Conservation (phyloP, 2,888 invertebrate species). For the Tiliacea citrago region DNA sequence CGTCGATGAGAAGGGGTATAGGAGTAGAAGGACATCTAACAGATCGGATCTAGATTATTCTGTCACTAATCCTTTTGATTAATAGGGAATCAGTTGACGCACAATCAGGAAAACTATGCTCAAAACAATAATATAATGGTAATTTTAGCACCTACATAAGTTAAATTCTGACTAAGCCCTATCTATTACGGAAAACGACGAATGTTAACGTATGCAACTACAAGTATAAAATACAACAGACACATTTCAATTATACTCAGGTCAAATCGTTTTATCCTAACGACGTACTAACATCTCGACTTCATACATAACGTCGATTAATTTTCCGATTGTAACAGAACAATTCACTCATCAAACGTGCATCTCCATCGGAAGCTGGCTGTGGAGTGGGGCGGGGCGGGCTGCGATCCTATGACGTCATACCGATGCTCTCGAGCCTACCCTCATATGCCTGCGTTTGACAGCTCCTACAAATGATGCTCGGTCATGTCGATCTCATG, state of each 20-base stretch:
- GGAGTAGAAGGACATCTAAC: constrained; percentile 51
- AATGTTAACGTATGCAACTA: constrained; percentile 11
- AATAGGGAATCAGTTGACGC: not conserved
- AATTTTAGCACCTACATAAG: not conserved
- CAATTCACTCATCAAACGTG: constrained; percentile 56
- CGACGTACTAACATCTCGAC: constrained; percentile 29
- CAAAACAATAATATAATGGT: not conserved
- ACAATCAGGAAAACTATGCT: not conserved
- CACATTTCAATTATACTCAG: constrained; percentile 38
- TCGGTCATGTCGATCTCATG: constrained; percentile 65
- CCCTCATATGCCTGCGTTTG: constrained; percentile 73
- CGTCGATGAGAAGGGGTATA: constrained; percentile 52
- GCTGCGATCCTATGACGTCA: constrained; percentile 64
- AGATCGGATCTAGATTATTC: constrained; percentile 36
- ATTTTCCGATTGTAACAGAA: constrained; percentile 48
- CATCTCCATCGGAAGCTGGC: constrained; percentile 53
- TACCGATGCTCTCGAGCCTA: constrained; percentile 66
- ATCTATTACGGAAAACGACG: constrained; percentile 2
- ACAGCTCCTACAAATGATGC: constrained; percentile 73
- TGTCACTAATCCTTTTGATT: constrained; percentile 19
- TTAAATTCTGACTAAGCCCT: constrained; percentile 16
- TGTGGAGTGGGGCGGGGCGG: constrained; percentile 48
- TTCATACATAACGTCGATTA: constrained; percentile 47
- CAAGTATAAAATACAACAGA: constrained; percentile 13
- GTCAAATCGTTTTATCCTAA: constrained; percentile 37